Percentiles rank a stretch among this genome's conserved stretches.
Evolutionary conservation across 2,888 invertebrate genomes (phyloP).

Genomic region (Diogma glabrata): DNA sequence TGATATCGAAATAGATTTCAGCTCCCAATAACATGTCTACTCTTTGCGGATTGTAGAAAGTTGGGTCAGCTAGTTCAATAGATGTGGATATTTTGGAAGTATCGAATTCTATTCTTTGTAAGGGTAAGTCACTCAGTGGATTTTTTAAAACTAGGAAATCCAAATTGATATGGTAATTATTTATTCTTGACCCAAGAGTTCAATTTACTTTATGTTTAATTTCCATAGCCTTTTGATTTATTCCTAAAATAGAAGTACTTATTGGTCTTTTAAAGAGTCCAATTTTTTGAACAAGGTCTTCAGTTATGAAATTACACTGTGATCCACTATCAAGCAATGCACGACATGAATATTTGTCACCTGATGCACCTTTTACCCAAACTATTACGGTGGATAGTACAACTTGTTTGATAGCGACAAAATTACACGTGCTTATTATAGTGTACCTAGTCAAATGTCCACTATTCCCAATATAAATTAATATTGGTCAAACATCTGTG

Average conservation of each 20-base stretch:
- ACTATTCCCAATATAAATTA: too few species aligned
- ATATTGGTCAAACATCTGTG: too few species aligned
- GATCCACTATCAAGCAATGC: not conserved
- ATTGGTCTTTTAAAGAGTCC: not conserved
- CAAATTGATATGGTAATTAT: not conserved
- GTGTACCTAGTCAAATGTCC: too few species aligned
- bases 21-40: constrained; percentile 3
- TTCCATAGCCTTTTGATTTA: not conserved
- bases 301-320: not conserved
- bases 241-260: not conserved
- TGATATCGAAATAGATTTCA: not conserved
- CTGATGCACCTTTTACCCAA: not conserved
- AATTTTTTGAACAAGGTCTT: not conserved
- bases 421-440: not conserved
- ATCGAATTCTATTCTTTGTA: not conserved
- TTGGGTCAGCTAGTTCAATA: not conserved
- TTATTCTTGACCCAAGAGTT: not conserved
- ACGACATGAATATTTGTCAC: not conserved
- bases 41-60: not conserved
- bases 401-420: not conserved
- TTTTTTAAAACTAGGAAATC: not conserved
- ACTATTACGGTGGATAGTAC: not conserved
- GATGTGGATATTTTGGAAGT: not conserved
- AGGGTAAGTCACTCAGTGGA: not conserved
- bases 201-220: not conserved